phyloP scores from a whole-genome alignment of 1,140 invertebrate genomes.

The Drosophila parabipectinata region DNA sequence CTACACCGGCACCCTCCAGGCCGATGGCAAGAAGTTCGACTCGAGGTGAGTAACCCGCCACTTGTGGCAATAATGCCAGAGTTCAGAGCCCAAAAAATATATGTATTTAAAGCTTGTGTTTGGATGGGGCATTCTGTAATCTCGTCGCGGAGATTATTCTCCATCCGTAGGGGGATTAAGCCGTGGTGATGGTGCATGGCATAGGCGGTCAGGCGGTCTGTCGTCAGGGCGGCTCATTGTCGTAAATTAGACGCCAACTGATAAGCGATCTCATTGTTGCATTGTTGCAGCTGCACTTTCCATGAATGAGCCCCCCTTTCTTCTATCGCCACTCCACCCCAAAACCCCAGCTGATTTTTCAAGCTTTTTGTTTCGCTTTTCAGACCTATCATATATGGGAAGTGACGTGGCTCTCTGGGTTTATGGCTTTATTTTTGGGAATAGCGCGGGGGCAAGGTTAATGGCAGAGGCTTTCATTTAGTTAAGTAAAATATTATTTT shows the following conservation, averaged over 20 bases:
- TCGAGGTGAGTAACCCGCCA: constrained; percentile 89
- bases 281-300: constrained; percentile 58
- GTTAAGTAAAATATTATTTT: no score
- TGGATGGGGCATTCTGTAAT: constrained; percentile 10
- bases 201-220: constrained; percentile 20
- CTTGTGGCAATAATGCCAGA: constrained; percentile 13
- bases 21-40: constrained; percentile 96
- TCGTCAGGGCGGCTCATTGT: constrained; percentile 72
- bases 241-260: constrained; percentile 82
- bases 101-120: constrained; percentile 16
- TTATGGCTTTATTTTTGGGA: constrained; percentile 32
- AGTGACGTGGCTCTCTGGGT: constrained; percentile 25
- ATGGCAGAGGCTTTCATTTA: no score
- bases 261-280: constrained; percentile 82
- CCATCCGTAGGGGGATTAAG: constrained; percentile 22
- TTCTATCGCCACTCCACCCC: background rate
- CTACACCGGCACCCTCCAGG: constrained; percentile 92
- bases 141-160: constrained; percentile 31
- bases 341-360: constrained; percentile 13
- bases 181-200: constrained; percentile 55
- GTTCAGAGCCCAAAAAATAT: constrained; percentile 6
- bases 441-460: constrained; percentile 9
- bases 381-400: background rate
- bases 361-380: constrained; percentile 23
- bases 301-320: constrained; percentile 33